Base-by-base conservation (phyloP, 2,113 vertebrate species). In the Pangasianodon gigas region DNA sequence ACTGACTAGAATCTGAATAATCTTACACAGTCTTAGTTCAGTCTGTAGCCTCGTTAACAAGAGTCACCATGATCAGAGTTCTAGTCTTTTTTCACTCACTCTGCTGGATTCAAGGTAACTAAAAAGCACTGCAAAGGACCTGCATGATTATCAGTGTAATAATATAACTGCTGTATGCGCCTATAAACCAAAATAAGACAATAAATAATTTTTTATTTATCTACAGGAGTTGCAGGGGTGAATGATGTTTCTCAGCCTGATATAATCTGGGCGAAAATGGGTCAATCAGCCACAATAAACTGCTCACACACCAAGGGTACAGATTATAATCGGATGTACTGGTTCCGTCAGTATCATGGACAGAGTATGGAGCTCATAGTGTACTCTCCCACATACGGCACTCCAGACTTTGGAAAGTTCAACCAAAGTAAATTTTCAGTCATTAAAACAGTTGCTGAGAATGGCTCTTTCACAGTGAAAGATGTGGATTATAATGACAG, bases 321-420 rank as follows among this genome's bases (percentile, higher is more conserved):
- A 1, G 0, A 0, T 0, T 93, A 90, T 1, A 16, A 0, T 56
- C 82, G 92, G 62, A 95, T 95, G 95, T 94, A 95, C 92, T 94
- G 94, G 94, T 95, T 90, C 90, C 86, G 79, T 81, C 95, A 95
- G 88, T 91, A 82, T 21, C 92, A 91, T 14, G 93, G 92, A 85
- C 71, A 93, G 21, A 85, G 54, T 0, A 93, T 95, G 91, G 85
- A 75, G 24, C 87, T 85, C 6, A 90, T 95, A 0, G 93, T 96
- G n/a, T 93, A 88, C 1, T 91, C 69, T 3, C 2, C 37, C 1
- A 0, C 2, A 6, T 5, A 7, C 16, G 3, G 11, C 16, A 52
- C 71, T 6, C n/a, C 41, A 44, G 91, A 93, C 0, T 93, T 89
- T 87, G 91, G 84, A 65, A 37, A 60, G 7, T 58, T 21, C 44